These are phyloP conservation scores for Tenthredo livida DNA, from an alignment of 2,888 invertebrate genomes.

Conservation along the genomic window DNA sequence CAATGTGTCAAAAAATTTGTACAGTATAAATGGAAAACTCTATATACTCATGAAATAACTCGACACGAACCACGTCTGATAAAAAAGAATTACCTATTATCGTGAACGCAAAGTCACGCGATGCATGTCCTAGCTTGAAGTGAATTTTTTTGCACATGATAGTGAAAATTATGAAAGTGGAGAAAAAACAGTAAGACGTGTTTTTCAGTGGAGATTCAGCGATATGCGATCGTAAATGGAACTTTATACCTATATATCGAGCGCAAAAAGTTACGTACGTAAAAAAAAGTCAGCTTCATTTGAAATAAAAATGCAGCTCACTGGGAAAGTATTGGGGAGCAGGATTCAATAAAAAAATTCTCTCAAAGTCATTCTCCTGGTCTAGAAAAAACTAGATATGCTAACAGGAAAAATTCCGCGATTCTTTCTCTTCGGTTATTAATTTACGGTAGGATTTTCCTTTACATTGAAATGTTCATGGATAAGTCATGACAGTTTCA, in stretches of 20 bases:
- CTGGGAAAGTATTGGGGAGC: not conserved
- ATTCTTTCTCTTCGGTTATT: too few species aligned
- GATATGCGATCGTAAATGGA: not conserved
- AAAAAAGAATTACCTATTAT: not conserved
- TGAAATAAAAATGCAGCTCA: not conserved
- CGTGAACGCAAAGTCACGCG: not conserved
- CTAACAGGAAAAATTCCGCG: not conserved
- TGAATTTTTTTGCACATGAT: not conserved
- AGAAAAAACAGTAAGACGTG: not conserved
- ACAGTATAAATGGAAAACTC: not conserved
- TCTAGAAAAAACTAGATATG: not conserved
- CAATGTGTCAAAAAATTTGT: not conserved
- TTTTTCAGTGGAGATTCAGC: not conserved
- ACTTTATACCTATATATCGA: not conserved
- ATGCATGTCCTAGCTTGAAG: constrained; percentile 1
- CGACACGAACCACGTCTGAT: not conserved
- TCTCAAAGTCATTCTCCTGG: not conserved
- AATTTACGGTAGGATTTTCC: too few species aligned
- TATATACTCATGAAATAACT: not conserved
- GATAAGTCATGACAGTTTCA: too few species aligned
- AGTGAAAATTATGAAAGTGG: not conserved
- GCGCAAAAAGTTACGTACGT: not conserved
- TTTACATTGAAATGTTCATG: too few species aligned
- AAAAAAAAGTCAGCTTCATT: not conserved
- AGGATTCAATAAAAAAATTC: not conserved